Evolutionary conservation across 1,140 invertebrate species (phyloP).

Genomic region (Trypoxylus dichotomus): DNA sequence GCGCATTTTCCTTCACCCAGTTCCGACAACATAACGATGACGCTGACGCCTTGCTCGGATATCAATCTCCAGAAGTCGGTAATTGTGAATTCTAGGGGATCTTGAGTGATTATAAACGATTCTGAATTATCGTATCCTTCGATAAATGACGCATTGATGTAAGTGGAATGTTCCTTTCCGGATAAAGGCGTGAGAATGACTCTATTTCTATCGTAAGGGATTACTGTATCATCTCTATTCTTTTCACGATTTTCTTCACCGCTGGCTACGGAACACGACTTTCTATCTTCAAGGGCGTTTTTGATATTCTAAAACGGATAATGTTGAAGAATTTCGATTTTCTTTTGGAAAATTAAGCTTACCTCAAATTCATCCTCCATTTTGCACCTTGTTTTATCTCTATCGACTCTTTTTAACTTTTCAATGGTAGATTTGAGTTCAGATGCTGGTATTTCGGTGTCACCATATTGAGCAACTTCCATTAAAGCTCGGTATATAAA

Average conservation of each 20-base stretch:
- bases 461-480: constrained; percentile 91
- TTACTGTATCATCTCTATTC: constrained; percentile 83
- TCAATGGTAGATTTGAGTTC: constrained; percentile 72
- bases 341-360: constrained; percentile 40
- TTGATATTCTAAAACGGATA: constrained; percentile 68
- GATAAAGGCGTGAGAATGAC: constrained; percentile 83
- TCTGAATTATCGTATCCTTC: constrained; percentile 94
- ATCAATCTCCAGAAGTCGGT: constrained; percentile 97
- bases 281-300: constrained; percentile 78
- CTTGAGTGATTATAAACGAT: constrained; percentile 94
- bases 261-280: constrained; percentile 77
- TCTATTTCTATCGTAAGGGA: constrained; percentile 90
- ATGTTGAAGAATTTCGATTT: neutral
- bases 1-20: constrained; percentile 77
- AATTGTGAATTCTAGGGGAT: constrained; percentile 86
- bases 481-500: constrained; percentile 95
- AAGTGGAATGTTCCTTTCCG: constrained; percentile 86
- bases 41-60: constrained; percentile 87
- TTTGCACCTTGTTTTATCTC: constrained; percentile 64
- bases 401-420: constrained; percentile 68
- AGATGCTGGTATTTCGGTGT: constrained; percentile 81
- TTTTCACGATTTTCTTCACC: constrained; percentile 84
- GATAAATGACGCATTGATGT: constrained; percentile 96
- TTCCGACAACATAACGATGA: constrained; percentile 94
- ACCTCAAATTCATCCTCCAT: constrained; percentile 88